A percentile compares a stretch with the other conserved stretches of the same genome.
These are phyloP conservation scores for Brienomyrus longianalis DNA, from an alignment of 2,113 vertebrate genomes.

Conservation along the genomic window DNA sequence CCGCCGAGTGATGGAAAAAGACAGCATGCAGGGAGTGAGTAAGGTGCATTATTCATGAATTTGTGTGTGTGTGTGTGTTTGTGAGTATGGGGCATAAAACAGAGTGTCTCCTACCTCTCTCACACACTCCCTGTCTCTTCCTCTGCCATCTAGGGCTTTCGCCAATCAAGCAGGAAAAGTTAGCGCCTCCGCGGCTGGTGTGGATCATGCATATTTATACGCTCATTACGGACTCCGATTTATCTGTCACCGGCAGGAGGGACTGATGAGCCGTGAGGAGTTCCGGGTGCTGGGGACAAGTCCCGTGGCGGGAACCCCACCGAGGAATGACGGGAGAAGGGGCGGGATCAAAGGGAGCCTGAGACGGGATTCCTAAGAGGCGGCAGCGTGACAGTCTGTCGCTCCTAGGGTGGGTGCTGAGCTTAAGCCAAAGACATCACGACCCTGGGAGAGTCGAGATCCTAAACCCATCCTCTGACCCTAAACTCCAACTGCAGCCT, in stretches of 20 bases:
- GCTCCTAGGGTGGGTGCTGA: not conserved
- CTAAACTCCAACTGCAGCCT: not conserved
- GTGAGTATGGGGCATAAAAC: not conserved
- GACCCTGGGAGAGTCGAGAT: not conserved
- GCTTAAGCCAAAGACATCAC: not conserved
- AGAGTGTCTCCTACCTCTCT: not conserved
- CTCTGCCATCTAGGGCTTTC: not conserved
- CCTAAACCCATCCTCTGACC: not conserved
- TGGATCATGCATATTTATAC: conserved; percentile 10
- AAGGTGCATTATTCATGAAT: not conserved
- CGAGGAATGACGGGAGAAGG: not conserved
- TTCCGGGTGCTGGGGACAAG: not conserved
- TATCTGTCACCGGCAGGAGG: not conserved
- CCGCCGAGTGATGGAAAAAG: not conserved
- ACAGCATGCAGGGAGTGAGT: no score
- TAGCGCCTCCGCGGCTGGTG: not conserved
- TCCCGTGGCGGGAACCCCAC: not conserved
- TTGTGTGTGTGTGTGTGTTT: not conserved
- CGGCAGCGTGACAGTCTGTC: not conserved
- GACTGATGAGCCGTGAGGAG: not conserved
- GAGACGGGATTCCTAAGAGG: not conserved
- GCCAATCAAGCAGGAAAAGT: conserved; percentile 1
- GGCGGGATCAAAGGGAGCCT: not conserved
- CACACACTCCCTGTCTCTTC: not conserved
- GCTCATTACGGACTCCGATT: conserved; percentile 9